Evolutionary conservation across 2,113 vertebrate genomes (phyloP).

Genomic region (Cynopterus brachyotis): DNA sequence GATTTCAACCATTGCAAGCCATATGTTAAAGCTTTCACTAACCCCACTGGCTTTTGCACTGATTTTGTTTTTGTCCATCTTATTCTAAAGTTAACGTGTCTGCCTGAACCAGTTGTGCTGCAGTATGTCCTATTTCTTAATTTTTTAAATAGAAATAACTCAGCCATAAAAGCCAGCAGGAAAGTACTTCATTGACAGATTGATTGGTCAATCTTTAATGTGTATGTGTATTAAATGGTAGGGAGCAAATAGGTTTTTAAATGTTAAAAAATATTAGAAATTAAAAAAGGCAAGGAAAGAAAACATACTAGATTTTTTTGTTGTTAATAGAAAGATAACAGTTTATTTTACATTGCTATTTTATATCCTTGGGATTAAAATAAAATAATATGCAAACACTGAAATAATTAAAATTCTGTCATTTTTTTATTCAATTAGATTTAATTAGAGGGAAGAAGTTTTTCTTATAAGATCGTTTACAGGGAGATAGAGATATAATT

Average conservation of each 20-base stretch:
- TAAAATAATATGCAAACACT: not conserved
- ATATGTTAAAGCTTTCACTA: constrained; percentile 16
- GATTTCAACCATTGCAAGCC: not conserved
- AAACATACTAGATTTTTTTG: not conserved
- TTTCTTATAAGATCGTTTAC: not conserved
- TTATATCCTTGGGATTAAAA: constrained; percentile 2
- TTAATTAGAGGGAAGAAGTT: not conserved
- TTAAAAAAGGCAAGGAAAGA: not conserved
- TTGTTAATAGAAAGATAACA: not conserved
- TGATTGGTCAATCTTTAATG: not conserved
- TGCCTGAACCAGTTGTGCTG: not conserved
- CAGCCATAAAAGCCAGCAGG: not conserved
- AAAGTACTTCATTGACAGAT: not conserved
- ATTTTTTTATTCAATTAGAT: not conserved
- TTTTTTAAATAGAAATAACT: constrained; percentile 32
- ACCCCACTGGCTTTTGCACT: not conserved
- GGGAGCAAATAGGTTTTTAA: not conserved
- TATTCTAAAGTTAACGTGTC: constrained; percentile 3
- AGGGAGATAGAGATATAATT: not conserved
- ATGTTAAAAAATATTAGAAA: constrained; percentile 23
- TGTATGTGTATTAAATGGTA: not conserved
- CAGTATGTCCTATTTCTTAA: constrained; percentile 14
- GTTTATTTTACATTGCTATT: not conserved
- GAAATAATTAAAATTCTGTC: not conserved
- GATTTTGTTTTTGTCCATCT: constrained; percentile 54